Evolutionary conservation across 2,888 invertebrate genomes (phyloP), one percentile per base, ranked within the genome.

Genomic region (Dermolepida albohirtum): DNA sequence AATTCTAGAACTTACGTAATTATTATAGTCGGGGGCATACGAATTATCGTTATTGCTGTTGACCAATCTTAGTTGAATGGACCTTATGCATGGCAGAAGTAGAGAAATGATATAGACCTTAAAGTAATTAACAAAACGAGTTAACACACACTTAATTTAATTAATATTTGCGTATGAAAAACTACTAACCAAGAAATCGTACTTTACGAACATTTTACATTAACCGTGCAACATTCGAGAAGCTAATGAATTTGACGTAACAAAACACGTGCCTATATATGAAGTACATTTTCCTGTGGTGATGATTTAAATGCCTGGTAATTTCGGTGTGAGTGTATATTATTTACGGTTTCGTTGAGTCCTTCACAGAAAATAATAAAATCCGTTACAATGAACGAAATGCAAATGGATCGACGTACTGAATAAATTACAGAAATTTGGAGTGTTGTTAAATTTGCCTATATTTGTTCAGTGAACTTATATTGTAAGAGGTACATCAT

Each of bases 281-380:
- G 41, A 55, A 41, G 22, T 41, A 27, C 22, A 41, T 17, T 41
- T 55, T 55, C 22, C 17, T 11, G 41, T 41, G 22, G n/a, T 41
- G 43, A 55, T 22, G 55, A 55, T 55, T 40, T 22, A 55, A 55
- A 55, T 55, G 55, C 41, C 22, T 41, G 40, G n/a, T n/a, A 55
- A 22, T 22, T 10, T 17, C n/a, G 55, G 47, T 14, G 1, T 47
- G 17, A 16, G 47, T 47, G 12, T 44, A 12, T 14, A 34, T n/a
- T 41, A 22, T 64, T 64, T 64, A 64, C 64, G 64, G 39, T 64
- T 41, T 49, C 50, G 64, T 64, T 51, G 64, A 64, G 64, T 50
- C 64, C 64, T 64, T 64, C 62, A 62, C 62, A 29, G 41, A 27
- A n/a, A n/a, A 41, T 17, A n/a, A 41, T 11, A 55, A 40, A 55